Evolutionary conservation across 2,888 invertebrate species (phyloP).

Genomic region (Eulithis testata): DNA sequence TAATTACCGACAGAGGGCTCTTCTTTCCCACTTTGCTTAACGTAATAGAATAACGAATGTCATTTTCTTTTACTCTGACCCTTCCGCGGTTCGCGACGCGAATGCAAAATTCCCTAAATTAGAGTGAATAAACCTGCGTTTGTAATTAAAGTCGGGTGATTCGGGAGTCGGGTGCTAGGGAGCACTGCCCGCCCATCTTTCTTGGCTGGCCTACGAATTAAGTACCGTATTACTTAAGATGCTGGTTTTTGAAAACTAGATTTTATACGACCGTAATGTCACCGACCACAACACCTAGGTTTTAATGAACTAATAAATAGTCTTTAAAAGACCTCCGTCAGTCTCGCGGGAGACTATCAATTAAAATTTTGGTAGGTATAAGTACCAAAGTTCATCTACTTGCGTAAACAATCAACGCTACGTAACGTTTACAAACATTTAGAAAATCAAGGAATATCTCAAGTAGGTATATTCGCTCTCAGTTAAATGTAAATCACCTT

Average conservation of each 20-base stretch:
- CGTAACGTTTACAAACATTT: neutral
- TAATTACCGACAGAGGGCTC: conserved; percentile 72
- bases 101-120: conserved; percentile 83
- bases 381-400: too few species aligned
- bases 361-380: too few species aligned
- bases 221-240: conserved; percentile 81
- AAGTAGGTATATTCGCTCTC: conserved; percentile 77
- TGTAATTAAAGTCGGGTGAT: conserved; percentile 78
- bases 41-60: conserved; percentile 84
- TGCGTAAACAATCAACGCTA: neutral
- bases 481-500: conserved; percentile 82
- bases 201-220: conserved; percentile 83
- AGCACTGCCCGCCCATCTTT: conserved; percentile 77
- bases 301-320: too few species aligned
- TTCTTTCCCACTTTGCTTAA: conserved; percentile 74
- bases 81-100: conserved; percentile 82
- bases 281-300: too few species aligned
- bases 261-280: neutral
- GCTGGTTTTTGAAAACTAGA: conserved; percentile 1
- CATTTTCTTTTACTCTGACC: conserved; percentile 82
- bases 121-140: conserved; percentile 81
- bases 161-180: conserved; percentile 57
- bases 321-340: too few species aligned
- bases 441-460: conserved; percentile 51
- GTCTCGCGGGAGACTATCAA: too few species aligned